Evolutionary conservation across 1,140 invertebrate genomes (phyloP).

Genomic region (Camponotus floridanus): DNA sequence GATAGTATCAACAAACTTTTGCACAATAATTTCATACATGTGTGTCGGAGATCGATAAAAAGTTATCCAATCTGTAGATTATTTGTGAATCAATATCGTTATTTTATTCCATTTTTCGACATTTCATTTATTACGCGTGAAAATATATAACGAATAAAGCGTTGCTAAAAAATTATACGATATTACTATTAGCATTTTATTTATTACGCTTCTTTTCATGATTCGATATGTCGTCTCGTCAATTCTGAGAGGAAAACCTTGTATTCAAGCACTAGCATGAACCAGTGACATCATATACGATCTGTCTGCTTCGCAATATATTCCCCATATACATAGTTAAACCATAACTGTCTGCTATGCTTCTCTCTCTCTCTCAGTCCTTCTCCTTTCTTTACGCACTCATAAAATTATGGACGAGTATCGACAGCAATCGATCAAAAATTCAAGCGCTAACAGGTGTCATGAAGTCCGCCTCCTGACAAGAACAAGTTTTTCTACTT

Average conservation of each 20-base stretch:
- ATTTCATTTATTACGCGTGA: too few species aligned
- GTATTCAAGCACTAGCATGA: constrained; percentile 80
- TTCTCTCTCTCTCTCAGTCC: constrained; percentile 12
- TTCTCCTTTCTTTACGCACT: background rate
- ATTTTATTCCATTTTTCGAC: background rate
- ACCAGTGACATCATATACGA: constrained; percentile 75
- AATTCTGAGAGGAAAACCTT: constrained; percentile 84
- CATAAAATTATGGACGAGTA: constrained; percentile 66
- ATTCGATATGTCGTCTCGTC: constrained; percentile 37
- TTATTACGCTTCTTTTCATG: background rate
- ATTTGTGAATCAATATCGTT: background rate
- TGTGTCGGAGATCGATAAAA: background rate
- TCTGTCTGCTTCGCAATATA: constrained; percentile 71
- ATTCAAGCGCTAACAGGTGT: constrained; percentile 80
- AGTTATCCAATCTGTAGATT: background rate
- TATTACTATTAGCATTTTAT: background rate
- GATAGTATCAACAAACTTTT: background rate
- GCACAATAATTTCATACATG: background rate
- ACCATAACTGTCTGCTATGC: constrained; percentile 78
- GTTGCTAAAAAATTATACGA: background rate
- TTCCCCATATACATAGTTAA: constrained; percentile 72
- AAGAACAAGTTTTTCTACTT: constrained; percentile 85
- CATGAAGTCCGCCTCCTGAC: constrained; percentile 75
- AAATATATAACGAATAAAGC: background rate
- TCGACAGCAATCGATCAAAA: constrained; percentile 84